Conservation (phyloP, 2,113 vertebrate species). For the Potamarius usumacintae region DNA sequence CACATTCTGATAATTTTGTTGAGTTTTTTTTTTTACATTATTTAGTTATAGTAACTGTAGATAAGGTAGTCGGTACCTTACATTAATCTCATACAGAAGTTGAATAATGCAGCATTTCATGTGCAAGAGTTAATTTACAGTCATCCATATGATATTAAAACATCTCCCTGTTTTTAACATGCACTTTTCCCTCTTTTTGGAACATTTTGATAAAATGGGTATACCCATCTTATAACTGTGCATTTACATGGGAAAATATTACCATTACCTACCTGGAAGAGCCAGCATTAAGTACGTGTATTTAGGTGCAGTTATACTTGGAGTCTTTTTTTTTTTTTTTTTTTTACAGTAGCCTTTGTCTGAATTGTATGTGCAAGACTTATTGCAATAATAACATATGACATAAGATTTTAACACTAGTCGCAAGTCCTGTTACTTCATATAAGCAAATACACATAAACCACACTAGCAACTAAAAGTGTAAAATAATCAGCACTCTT, state of each 20-base stretch:
- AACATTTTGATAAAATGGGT: not conserved
- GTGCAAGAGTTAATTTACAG: not conserved
- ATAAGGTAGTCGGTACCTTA: constrained; percentile 1
- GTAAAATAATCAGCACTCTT: not conserved
- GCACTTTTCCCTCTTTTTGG: not conserved
- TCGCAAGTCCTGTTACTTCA: not conserved
- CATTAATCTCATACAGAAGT: not conserved
- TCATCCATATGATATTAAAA: not conserved
- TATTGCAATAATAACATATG: not conserved
- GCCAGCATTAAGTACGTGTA: not conserved
- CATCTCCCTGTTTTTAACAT: not conserved
- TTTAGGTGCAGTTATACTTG: not conserved
- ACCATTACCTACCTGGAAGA: not conserved
- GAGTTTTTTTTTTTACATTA: not conserved
- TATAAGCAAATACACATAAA: not conserved
- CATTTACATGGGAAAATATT: not conserved
- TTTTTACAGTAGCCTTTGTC: no score
- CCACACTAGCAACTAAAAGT: not conserved
- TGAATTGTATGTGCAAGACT: not conserved
- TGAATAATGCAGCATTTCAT: constrained; percentile 13
- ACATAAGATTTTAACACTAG: not conserved
- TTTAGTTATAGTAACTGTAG: not conserved
- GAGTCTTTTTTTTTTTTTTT: not conserved
- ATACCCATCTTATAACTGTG: no score
- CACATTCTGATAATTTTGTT: not conserved